These are phyloP conservation scores for Boloria selene DNA, from an alignment of 2,888 invertebrate species.

Conservation along the genomic window DNA sequence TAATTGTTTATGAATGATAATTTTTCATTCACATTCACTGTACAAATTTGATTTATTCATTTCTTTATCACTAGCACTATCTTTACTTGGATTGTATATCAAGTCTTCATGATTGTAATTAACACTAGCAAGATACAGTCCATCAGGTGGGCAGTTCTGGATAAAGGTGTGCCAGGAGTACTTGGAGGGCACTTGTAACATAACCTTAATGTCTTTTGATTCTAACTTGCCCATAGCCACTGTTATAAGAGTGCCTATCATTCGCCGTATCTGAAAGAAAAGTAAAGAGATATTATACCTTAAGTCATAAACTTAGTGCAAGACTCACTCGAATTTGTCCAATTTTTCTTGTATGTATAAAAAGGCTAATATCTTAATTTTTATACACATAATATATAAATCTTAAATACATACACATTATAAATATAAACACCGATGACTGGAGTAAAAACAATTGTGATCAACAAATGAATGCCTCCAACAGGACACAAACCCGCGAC, in stretches of 20 bases:
- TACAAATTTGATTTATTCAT: background rate
- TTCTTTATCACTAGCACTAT: constrained; percentile 3
- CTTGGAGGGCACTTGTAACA: constrained; percentile 90
- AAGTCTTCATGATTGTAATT: constrained; percentile 85
- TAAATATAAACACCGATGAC: too few relatives aligned
- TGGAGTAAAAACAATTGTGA: too few relatives aligned
- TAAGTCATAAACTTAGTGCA: too few relatives aligned
- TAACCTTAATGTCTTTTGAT: constrained; percentile 85
- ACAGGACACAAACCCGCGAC: too few relatives aligned
- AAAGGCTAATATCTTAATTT: too few relatives aligned
- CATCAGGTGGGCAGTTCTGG: constrained; percentile 83
- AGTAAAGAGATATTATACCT: background rate
- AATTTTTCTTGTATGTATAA: too few relatives aligned
- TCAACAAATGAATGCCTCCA: too few relatives aligned
- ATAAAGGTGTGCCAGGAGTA: constrained; percentile 83
- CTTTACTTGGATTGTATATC: constrained; percentile 47
- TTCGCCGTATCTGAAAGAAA: constrained; percentile 87
- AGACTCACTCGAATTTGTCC: too few relatives aligned
- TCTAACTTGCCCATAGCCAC: constrained; percentile 84
- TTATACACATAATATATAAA: too few relatives aligned
- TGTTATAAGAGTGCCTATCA: constrained; percentile 85
- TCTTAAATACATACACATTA: too few relatives aligned
- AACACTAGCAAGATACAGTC: constrained; percentile 88
- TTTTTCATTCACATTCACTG: background rate
- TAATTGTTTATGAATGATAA: too few relatives aligned